Conservation (phyloP, 2,113 vertebrate genomes). For the Mastomys natalensis region DNA sequence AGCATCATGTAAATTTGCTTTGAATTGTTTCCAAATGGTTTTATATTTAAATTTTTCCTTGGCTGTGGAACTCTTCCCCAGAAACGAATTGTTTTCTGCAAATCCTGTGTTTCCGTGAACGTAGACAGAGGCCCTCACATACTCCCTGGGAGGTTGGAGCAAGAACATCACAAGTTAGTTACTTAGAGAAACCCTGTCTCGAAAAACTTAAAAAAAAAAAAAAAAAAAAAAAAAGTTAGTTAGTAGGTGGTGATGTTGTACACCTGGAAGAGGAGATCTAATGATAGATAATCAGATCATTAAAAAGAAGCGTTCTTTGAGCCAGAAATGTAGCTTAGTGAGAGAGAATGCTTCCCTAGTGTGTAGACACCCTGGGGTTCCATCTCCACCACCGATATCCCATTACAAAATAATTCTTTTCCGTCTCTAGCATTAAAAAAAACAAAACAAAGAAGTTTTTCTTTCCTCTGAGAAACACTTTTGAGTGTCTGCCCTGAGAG, state of each 20-base stretch:
- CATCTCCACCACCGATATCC: not conserved
- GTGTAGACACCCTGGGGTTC: not conserved
- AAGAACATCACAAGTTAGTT: not conserved
- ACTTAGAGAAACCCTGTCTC: too few species aligned
- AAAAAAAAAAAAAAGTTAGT: too few species aligned
- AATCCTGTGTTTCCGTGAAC: not conserved
- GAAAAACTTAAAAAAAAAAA: too few species aligned
- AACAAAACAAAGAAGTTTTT: not conserved
- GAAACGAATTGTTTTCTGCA: not conserved
- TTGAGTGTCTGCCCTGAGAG: not conserved
- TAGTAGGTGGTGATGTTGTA: not conserved
- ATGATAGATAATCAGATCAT: not conserved
- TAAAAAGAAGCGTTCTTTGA: not conserved
- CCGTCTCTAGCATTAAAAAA: not conserved
- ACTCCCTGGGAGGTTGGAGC: not conserved
- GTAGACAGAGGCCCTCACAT: not conserved
- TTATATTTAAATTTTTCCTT: not conserved
- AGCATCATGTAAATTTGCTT: not conserved
- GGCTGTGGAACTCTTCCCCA: constrained; percentile 10
- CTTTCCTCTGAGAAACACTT: not conserved
- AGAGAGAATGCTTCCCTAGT: too few species aligned
- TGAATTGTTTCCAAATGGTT: constrained; percentile 20
- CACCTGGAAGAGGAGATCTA: constrained; percentile 4
- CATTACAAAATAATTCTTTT: not conserved
- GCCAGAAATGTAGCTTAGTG: not conserved